phyloP scores from a whole-genome alignment of 2,888 invertebrate genomes.

The Bruchidius siliquastri region DNA sequence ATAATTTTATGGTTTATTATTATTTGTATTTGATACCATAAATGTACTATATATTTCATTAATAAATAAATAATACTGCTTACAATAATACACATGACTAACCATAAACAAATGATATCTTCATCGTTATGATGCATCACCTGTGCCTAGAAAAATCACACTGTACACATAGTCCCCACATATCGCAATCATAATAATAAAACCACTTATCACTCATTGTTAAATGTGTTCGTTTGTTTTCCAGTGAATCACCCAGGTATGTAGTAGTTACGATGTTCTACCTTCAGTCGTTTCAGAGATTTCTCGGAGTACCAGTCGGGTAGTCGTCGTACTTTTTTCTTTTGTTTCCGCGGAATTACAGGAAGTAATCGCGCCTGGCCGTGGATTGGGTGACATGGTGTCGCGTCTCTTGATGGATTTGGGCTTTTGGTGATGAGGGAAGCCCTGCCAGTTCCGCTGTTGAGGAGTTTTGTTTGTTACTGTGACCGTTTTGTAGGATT shows the following conservation, averaged over 20 bases:
- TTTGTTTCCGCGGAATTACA: background rate
- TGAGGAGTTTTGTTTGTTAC: background rate
- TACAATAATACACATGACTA: too few species aligned
- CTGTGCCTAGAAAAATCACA: background rate
- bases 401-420: background rate
- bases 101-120: background rate
- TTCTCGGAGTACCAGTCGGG: background rate
- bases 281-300: background rate
- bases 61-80: too few species aligned
- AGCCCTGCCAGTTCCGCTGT: background rate
- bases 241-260: background rate
- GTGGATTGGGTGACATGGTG: background rate
- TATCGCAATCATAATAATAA: background rate
- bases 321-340: background rate
- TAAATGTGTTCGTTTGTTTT: background rate
- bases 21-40: too few species aligned
- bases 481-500: background rate
- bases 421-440: background rate
- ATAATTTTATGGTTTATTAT: too few species aligned
- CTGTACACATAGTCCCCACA: background rate
- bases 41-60: too few species aligned
- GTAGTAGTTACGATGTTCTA: background rate
- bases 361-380: background rate
- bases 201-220: background rate
- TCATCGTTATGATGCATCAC: background rate